Conservation (phyloP, 2,888 invertebrate species). For the Mythimna loreyi region DNA sequence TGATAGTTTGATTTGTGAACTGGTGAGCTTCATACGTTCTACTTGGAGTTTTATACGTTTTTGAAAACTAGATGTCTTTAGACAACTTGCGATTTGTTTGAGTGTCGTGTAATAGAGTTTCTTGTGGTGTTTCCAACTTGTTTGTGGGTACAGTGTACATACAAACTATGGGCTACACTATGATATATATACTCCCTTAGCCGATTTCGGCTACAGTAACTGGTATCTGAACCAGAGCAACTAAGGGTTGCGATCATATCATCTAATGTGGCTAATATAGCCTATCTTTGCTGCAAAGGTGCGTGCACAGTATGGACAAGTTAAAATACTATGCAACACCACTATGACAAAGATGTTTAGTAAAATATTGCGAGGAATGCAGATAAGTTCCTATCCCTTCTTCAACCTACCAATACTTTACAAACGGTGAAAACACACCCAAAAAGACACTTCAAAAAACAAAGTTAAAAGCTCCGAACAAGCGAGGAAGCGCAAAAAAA, state of each 20-base stretch:
- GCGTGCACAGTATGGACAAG: too few relatives aligned
- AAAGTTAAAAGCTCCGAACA: constrained; percentile 59
- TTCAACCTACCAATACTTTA: neutral
- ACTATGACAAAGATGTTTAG: neutral
- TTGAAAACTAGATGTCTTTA: constrained; percentile 45
- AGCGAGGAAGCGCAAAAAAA: constrained; percentile 54
- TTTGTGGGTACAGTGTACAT: constrained; percentile 3
- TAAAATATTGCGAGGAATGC: neutral
- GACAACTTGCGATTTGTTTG: constrained; percentile 22
- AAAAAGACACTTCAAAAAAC: constrained; percentile 51
- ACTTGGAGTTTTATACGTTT: constrained; percentile 47
- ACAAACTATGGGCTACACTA: too few relatives aligned
- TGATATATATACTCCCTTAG: too few relatives aligned
- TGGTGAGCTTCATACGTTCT: constrained; percentile 50
- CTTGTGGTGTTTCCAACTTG: neutral
- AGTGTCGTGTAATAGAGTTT: constrained; percentile 15
- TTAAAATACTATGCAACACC: neutral
- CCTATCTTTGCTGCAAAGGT: too few relatives aligned
- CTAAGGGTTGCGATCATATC: too few relatives aligned
- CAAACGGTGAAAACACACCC: constrained; percentile 55
- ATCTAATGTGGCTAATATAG: too few relatives aligned
- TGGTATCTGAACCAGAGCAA: too few relatives aligned
- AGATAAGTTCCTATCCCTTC: neutral
- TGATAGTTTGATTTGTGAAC: constrained; percentile 65
- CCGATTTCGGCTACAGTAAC: too few relatives aligned